phyloP scores from a whole-genome alignment of 2,113 vertebrate genomes.

The Hoplias malabaricus region DNA sequence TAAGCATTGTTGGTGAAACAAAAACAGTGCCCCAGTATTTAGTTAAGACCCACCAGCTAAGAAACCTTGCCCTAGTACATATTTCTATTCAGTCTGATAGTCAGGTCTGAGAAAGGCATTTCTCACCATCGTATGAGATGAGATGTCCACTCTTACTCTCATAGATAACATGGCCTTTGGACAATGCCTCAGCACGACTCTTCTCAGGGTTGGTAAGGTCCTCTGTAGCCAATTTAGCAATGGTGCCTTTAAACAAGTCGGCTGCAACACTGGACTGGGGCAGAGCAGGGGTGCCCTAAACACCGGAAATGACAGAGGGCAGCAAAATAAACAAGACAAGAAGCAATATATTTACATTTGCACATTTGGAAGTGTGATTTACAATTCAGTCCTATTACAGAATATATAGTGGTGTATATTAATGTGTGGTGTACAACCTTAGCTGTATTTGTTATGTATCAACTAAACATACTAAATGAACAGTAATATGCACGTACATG shows the following conservation, averaged over 20 bases:
- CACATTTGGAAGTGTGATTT: too few species aligned
- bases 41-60: too few species aligned
- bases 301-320: slow-evolving; percentile 19
- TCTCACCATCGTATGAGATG: slow-evolving; percentile 91
- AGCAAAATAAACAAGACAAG: not conserved
- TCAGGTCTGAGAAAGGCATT: not conserved
- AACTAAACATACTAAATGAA: not conserved
- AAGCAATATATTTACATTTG: too few species aligned
- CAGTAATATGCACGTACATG: slow-evolving; percentile 74
- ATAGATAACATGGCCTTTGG: slow-evolving; percentile 95
- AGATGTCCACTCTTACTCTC: slow-evolving; percentile 97
- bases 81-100: too few species aligned
- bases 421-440: too few species aligned
- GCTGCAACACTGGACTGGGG: slow-evolving; percentile 86
- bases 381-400: too few species aligned
- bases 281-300: slow-evolving; percentile 89
- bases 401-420: too few species aligned
- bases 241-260: slow-evolving; percentile 88
- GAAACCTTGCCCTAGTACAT: too few species aligned
- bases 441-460: too few species aligned
- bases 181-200: slow-evolving; percentile 80
- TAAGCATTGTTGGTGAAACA: too few species aligned
- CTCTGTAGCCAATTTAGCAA: slow-evolving; percentile 86
- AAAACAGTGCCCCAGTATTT: not conserved
- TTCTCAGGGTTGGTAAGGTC: slow-evolving; percentile 87